These are phyloP conservation scores for Nezara viridula DNA, from an alignment of 2,888 invertebrate genomes.

Conservation along the genomic window DNA sequence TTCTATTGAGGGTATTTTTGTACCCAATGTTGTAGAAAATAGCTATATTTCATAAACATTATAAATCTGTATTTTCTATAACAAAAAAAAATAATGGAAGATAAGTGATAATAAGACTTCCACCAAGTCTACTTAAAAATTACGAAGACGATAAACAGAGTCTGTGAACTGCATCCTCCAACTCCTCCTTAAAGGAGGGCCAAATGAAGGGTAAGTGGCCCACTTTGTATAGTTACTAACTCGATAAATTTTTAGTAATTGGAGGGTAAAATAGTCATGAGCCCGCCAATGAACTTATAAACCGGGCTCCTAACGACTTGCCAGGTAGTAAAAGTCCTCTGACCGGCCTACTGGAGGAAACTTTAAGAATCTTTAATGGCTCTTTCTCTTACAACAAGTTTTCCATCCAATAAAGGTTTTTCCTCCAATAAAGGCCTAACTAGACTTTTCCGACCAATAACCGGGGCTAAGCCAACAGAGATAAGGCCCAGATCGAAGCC, in stretches of 20 bases:
- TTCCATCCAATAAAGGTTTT: slow-evolving; percentile 47
- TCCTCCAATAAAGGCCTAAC: slow-evolving; percentile 5
- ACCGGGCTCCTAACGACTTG: not conserved
- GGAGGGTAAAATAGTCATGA: not conserved
- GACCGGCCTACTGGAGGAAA: not conserved
- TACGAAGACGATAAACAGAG: not conserved
- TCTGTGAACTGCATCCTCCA: not conserved
- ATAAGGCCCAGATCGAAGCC: slow-evolving; percentile 9
- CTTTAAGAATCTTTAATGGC: slow-evolving; percentile 19
- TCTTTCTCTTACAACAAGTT: slow-evolving; percentile 2
- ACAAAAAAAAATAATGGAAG: not conserved
- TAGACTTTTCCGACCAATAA: slow-evolving; percentile 44
- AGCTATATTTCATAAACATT: too few relatives aligned
- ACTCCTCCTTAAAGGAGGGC: not conserved
- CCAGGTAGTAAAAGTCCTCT: slow-evolving; percentile 34
- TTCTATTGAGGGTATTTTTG: too few relatives aligned
- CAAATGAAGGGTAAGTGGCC: slow-evolving; percentile 16
- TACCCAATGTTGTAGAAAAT: too few relatives aligned
- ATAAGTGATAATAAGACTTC: not conserved
- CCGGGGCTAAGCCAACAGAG: slow-evolving; percentile 8
- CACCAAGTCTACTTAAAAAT: not conserved
- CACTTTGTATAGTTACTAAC: slow-evolving; percentile 1
- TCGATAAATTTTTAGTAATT: slow-evolving; percentile 39
- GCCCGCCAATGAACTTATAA: slow-evolving; percentile 19
- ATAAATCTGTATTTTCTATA: not conserved